These are phyloP conservation scores for Cosmia pyralina DNA, from an alignment of 2,888 invertebrate genomes.

Conservation along the genomic window DNA sequence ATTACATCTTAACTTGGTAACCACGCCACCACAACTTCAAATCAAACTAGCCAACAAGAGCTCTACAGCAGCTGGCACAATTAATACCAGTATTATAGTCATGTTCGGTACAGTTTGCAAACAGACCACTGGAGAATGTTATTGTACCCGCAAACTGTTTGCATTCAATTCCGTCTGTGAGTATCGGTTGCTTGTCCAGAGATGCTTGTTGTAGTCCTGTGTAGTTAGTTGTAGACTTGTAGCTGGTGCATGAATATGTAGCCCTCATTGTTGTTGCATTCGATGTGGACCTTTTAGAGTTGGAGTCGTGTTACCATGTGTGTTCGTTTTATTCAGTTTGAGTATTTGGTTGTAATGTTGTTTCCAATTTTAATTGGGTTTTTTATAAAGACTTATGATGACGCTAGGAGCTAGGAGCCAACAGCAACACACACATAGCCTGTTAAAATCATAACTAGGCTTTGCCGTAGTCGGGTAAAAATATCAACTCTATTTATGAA, in stretches of 20 bases:
- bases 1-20: not conserved
- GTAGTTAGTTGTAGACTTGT: constrained; percentile 24
- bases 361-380: constrained; percentile 1
- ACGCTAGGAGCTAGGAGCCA: not conserved
- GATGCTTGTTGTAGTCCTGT: constrained; percentile 32
- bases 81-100: constrained; percentile 44
- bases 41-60: constrained; percentile 18
- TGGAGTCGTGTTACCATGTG: constrained; percentile 20
- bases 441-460: too few species aligned
- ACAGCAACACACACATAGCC: not conserved
- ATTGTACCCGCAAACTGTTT: constrained; percentile 78
- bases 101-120: constrained; percentile 46
- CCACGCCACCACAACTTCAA: constrained; percentile 1
- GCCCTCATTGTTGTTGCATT: constrained; percentile 31
- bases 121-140: constrained; percentile 69
- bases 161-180: constrained; percentile 70
- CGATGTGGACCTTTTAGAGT: constrained; percentile 31
- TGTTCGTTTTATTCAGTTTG: constrained; percentile 19
- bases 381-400: not conserved
- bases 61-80: constrained; percentile 25
- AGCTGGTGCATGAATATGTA: constrained; percentile 26
- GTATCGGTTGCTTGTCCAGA: constrained; percentile 61
- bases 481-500: too few species aligned
- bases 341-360: not conserved
- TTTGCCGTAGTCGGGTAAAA: too few species aligned